These are phyloP conservation scores for Orthosia gracilis DNA, from an alignment of 2,888 invertebrate species.

Conservation along the genomic window DNA sequence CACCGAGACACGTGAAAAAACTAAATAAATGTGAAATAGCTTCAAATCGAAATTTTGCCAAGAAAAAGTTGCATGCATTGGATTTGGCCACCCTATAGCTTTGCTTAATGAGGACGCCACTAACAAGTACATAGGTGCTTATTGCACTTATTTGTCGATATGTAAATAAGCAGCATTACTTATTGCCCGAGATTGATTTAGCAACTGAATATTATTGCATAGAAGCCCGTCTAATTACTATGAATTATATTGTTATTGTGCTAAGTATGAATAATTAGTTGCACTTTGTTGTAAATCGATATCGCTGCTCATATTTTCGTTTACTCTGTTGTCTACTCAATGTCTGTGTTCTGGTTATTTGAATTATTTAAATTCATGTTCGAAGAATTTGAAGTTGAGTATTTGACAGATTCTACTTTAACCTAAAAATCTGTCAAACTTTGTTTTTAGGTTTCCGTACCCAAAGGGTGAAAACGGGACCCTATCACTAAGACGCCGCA, in stretches of 20 bases:
- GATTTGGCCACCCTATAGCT: background rate
- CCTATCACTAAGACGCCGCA: too few relatives aligned
- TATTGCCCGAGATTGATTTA: constrained; percentile 55
- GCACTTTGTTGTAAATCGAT: constrained; percentile 34
- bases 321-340: background rate
- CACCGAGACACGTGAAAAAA: too few relatives aligned
- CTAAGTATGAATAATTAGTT: constrained; percentile 47
- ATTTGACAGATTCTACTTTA: too few relatives aligned
- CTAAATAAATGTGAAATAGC: too few relatives aligned
- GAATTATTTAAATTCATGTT: background rate
- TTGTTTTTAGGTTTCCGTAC: too few relatives aligned
- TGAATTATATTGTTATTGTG: constrained; percentile 56
- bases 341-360: background rate
- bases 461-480: too few relatives aligned
- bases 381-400: too few relatives aligned
- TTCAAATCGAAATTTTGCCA: too few relatives aligned
- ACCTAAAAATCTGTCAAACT: too few relatives aligned
- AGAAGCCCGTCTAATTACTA: constrained; percentile 46
- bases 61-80: too few relatives aligned
- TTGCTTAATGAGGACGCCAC: constrained; percentile 49
- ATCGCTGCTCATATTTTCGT: constrained; percentile 22
- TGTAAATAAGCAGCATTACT: constrained; percentile 51
- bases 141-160: constrained; percentile 62
- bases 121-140: constrained; percentile 41
- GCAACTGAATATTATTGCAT: constrained; percentile 34